Conservation (phyloP, 1,140 invertebrate genomes). For the Drosophila mauritiana region DNA sequence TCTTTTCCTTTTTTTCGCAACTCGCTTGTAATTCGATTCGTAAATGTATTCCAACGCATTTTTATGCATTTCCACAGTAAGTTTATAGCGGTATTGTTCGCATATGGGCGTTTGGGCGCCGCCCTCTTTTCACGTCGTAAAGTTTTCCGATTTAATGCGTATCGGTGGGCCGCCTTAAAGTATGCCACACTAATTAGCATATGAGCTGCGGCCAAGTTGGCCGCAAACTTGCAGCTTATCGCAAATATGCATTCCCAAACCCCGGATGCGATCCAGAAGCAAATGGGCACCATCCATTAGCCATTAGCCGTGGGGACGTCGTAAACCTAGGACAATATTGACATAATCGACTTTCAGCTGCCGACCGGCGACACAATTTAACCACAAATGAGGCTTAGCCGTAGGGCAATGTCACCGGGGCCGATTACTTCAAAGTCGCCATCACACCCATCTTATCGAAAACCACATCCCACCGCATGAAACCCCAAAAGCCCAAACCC, state of each 20-base stretch:
- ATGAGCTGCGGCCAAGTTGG: conserved; percentile 37
- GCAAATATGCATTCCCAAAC: conserved; percentile 42
- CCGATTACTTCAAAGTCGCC: conserved; percentile 72
- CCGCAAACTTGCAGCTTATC: conserved; percentile 64
- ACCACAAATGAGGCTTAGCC: conserved; percentile 81
- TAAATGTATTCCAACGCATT: conserved; percentile 73
- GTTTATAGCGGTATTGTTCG: conserved; percentile 45
- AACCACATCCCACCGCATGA: not conserved
- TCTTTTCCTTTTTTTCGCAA: not conserved
- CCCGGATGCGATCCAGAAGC: not conserved
- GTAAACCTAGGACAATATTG: conserved; percentile 64
- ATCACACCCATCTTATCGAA: not conserved
- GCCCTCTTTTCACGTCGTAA: conserved; percentile 17
- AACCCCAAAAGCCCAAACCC: not conserved
- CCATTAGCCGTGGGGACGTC: conserved; percentile 57
- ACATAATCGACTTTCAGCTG: conserved; percentile 81
- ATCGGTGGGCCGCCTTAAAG: conserved; percentile 43
- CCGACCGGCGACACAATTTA: conserved; percentile 73
- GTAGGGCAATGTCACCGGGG: conserved; percentile 54
- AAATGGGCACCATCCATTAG: conserved; percentile 46
- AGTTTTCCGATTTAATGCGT: conserved; percentile 27
- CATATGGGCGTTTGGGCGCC: conserved; percentile 19
- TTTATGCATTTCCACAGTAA: conserved; percentile 64
- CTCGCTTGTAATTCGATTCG: conserved; percentile 59
- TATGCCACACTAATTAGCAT: conserved; percentile 68